Base-by-base conservation (phyloP, 2,797 vertebrate genomes). In the Distichodus sexfasciatus region DNA sequence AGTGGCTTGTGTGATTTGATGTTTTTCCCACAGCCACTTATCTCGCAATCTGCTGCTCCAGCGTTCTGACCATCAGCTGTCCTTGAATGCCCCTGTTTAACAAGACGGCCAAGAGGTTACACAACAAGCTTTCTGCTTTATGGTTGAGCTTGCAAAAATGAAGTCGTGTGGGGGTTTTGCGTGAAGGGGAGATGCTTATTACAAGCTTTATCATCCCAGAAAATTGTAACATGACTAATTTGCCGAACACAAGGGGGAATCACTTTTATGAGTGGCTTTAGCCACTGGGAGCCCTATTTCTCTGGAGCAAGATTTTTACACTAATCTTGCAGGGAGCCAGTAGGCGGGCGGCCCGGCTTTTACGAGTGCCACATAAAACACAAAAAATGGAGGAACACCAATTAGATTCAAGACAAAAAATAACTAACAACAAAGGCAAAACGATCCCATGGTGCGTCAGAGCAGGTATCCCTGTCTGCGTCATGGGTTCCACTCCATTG, bases 401-500 rank as follows among this genome's bases (percentile, higher is more conserved):
- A 65, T 66, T 75, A 33, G 55, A 51, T 65, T 28, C 26, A 41
- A 24, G 50, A 69, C 14, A 57, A 40, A 63, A 17, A 7, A 4
- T 59, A 19, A 38, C 51, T 61, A 61, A 62, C 53, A 65, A 72
- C 44, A 74, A 66, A 67, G 67, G 14, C 69, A 76, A 12, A 74
- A 77, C 78, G 82, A 83, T 86, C 77, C 78, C 41, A 55, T 78
- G 83, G 83, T 89, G 87, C 85, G 88, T 91, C 88, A 90, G 85
- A 83, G 84, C 84, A 88, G 88, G 87, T 87, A 83, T 87, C 85
- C 85, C 86, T 80, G 77, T 83, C 83, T 88, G 85, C 83, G 87
- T 90, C 86, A 88, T 84, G 85, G 78, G 85, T 89, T 91, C 85
- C 87, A 87, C 84, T 90, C 79, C 77, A 84, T 77, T 89, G 88